Percentiles rank a stretch among this genome's conserved stretches.
phyloP scores from a whole-genome alignment of 2,797 vertebrate genomes.

The Ambastaia sidthimunki region DNA sequence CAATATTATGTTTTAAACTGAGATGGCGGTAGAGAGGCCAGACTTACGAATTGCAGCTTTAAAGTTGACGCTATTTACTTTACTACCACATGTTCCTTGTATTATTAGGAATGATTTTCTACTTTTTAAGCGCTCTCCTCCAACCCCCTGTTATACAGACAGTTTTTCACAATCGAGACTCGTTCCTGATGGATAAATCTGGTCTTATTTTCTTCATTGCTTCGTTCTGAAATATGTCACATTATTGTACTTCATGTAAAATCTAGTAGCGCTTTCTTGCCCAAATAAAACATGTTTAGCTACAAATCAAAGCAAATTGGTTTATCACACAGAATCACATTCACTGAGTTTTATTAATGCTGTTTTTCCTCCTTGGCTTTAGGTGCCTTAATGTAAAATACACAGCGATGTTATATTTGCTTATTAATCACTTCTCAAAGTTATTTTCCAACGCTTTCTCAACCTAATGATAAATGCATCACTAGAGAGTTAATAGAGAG shows the following conservation, averaged over 20 bases:
- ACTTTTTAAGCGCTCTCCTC: too few relatives aligned
- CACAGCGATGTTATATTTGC: constrained; percentile 4
- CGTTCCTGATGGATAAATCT: too few relatives aligned
- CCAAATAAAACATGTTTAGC: not conserved
- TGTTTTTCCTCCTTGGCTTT: not conserved
- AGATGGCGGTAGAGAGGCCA: too few relatives aligned
- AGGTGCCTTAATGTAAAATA: not conserved
- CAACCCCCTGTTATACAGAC: too few relatives aligned
- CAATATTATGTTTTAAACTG: too few relatives aligned
- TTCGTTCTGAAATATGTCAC: not conserved
- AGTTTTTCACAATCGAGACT: too few relatives aligned
- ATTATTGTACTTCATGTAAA: not conserved
- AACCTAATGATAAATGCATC: constrained; percentile 58
- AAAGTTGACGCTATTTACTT: too few relatives aligned
- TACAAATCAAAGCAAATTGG: constrained; percentile 22
- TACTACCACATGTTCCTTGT: not conserved
- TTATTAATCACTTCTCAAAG: not conserved
- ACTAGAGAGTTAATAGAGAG: constrained; percentile 39
- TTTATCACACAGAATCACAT: constrained; percentile 20
- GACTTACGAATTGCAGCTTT: too few relatives aligned
- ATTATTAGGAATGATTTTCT: too few relatives aligned
- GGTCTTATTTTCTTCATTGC: not conserved
- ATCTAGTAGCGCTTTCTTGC: too few relatives aligned
- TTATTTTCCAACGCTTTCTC: constrained; percentile 5
- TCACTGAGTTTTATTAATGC: constrained; percentile 48